Evolutionary conservation across 1,140 invertebrate species (phyloP).

Genomic region (Ridgeia piscesae): DNA sequence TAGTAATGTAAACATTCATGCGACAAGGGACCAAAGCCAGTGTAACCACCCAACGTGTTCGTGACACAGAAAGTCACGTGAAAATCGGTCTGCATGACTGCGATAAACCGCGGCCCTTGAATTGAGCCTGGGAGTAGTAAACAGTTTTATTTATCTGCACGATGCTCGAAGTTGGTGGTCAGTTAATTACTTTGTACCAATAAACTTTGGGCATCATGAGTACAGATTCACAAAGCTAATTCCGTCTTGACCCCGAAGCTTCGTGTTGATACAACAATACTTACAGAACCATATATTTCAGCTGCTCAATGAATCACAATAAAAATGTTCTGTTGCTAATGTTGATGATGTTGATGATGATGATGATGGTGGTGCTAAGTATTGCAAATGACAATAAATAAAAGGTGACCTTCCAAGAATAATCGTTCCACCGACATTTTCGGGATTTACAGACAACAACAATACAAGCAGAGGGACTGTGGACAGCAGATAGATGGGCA

Average conservation of each 20-base stretch:
- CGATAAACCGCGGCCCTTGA: too few species aligned
- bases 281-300: not conserved
- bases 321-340: not conserved
- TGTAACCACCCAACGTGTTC: too few species aligned
- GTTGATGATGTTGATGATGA: not conserved
- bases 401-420: not conserved
- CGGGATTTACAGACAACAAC: too few species aligned
- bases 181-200: not conserved
- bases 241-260: not conserved
- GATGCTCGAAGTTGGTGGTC: not conserved
- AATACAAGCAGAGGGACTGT: too few species aligned
- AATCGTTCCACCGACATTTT: too few species aligned
- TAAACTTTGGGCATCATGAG: not conserved
- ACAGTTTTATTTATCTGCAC: not conserved
- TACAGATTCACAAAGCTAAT: not conserved
- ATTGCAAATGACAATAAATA: not conserved
- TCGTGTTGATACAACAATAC: not conserved
- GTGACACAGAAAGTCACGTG: too few species aligned
- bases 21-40: too few species aligned
- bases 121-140: not conserved
- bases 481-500: too few species aligned
- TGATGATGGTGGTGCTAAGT: not conserved
- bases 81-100: too few species aligned
- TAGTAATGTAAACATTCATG: too few species aligned
- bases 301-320: not conserved